Base-by-base conservation (phyloP, 2,797 vertebrate species). In the Euthynnus affinis region DNA sequence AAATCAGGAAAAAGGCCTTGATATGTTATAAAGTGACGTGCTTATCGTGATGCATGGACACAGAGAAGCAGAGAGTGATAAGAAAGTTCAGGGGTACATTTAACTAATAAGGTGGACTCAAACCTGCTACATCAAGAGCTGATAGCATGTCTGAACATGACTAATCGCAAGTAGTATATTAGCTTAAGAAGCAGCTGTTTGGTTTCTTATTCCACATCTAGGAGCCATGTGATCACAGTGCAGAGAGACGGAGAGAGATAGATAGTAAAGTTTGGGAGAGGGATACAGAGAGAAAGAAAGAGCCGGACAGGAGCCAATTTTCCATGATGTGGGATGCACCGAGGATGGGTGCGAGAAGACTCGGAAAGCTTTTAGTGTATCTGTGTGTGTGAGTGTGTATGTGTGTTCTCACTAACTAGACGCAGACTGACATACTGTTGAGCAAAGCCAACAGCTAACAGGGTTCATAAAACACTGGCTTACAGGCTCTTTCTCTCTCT, bases 301-400 rank as follows among this genome's bases (percentile, higher is more conserved):
- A 85, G 62, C 40, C n/a, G 66, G 79, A 85, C 51, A 60, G 22
- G 20, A 79, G 91, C 96, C 97, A 97, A 96, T 95, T 98, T 98
- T 98, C 97, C 97, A 98, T 97, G 96, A 99, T 97, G 97, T 93
- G 85, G 86, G 90, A 91, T 81, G 89, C 92, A 95, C 95, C 91
- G 93, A 96, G 95, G 92, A 91, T 86, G 90, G 89, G 82, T 87
- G 78, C 56, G 52, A 83, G 85, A 78, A 83, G 81, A 88, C 76
- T 86, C 58, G 40, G 82, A 88, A 88, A 87, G 83, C 85, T 88
- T 81, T 87, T 73, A 75, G 79, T 62, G 71, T 74, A 63, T 85
- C 76, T 65, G 70, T 68, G 73, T 68, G 77, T 74, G 63, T 71
- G 64, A 51, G 68, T 52, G 72, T 56, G 74, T 81, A 74, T 85